Conservation (phyloP, 1,140 invertebrate species). For the Armadillidium nasatum region DNA sequence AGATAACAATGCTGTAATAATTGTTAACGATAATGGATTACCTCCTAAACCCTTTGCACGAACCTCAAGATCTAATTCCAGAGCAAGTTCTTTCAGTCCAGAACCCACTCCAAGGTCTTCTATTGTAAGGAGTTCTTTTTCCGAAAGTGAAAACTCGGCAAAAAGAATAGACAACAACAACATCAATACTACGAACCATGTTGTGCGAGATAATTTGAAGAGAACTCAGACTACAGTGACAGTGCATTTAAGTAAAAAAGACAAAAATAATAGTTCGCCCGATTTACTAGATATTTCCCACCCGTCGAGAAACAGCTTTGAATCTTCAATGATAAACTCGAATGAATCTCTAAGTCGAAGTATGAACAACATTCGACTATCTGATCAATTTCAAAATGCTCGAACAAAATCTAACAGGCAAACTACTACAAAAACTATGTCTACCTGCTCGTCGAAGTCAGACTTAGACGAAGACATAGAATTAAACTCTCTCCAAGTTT, state of each 20-base stretch:
- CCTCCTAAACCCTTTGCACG: background rate
- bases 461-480: background rate
- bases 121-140: background rate
- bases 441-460: no score
- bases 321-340: background rate
- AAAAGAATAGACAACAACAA: background rate
- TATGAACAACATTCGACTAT: background rate
- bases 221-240: background rate
- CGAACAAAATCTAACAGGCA: background rate
- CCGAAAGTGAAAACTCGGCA: background rate
- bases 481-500: background rate
- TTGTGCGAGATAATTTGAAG: background rate
- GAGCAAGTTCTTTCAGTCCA: background rate
- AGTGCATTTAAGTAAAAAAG: background rate
- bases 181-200: background rate
- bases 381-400: background rate
- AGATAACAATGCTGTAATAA: background rate
- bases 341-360: constrained; percentile 1
- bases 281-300: background rate
- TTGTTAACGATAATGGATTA: background rate
- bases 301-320: background rate
- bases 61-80: background rate
- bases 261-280: background rate
- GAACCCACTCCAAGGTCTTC: background rate
- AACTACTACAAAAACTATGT: background rate